These are phyloP conservation scores for Scaptomyza hsui DNA, from an alignment of 1,140 invertebrate species.

Conservation along the genomic window DNA sequence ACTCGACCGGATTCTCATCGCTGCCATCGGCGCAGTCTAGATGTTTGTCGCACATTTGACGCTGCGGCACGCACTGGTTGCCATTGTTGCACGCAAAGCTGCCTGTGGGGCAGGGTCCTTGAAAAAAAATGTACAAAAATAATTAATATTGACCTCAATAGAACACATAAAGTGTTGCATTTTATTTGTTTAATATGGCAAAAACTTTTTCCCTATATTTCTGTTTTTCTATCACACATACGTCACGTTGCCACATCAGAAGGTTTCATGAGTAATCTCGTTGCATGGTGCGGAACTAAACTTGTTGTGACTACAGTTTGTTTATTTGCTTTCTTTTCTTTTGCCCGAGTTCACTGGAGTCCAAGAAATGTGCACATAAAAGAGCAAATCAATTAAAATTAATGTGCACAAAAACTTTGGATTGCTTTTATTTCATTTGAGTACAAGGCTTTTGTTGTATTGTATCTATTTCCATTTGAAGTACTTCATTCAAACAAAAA, in stretches of 20 bases:
- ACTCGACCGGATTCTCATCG: conserved; percentile 86
- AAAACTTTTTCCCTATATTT: conserved; percentile 9
- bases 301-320: background rate
- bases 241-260: conserved; percentile 15
- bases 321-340: background rate
- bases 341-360: conserved; percentile 15
- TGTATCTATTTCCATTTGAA: conserved; percentile 36
- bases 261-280: conserved; percentile 51
- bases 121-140: conserved; percentile 28
- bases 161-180: conserved; percentile 15
- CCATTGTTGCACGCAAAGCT: conserved; percentile 89
- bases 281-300: conserved; percentile 23
- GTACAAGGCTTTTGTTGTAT: conserved; percentile 28
- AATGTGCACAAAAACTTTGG: conserved; percentile 62
- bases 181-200: conserved; percentile 25
- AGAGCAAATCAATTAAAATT: conserved; percentile 68
- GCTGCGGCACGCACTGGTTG: conserved; percentile 88
- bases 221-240: conserved; percentile 26
- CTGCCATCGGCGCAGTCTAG: conserved; percentile 88
- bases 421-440: conserved; percentile 32
- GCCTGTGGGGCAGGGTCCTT: conserved; percentile 86
- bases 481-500: conserved; percentile 16
- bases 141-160: conserved; percentile 45
- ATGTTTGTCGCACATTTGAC: conserved; percentile 87
- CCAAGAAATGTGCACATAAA: conserved; percentile 12